These are phyloP conservation scores for Falco columbarius DNA, from an alignment of 2,797 vertebrate species.

Conservation along the genomic window DNA sequence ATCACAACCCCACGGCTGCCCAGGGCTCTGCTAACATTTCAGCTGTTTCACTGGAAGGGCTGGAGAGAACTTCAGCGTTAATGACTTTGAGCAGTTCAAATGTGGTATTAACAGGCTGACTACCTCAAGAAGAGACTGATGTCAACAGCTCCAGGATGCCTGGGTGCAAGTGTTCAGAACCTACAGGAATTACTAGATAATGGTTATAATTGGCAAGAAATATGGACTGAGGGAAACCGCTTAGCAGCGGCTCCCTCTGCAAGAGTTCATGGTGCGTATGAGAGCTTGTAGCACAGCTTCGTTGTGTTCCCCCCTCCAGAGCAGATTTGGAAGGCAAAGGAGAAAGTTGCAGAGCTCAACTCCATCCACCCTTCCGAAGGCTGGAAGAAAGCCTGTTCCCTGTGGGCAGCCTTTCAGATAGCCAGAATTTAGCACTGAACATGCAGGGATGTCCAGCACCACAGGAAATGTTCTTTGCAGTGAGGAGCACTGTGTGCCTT, in stretches of 20 bases:
- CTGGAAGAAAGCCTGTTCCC: neutral
- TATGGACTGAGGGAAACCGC: neutral
- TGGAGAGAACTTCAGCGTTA: neutral
- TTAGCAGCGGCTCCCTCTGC: neutral
- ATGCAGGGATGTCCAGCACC: accelerated
- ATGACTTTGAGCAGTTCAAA: neutral
- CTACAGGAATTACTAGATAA: neutral
- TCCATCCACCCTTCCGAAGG: neutral
- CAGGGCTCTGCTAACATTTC: neutral
- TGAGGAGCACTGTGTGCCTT: neutral
- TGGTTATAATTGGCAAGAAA: neutral
- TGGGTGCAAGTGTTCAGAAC: neutral
- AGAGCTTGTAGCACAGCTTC: neutral
- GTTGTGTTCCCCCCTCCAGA: neutral
- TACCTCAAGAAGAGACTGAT: neutral
- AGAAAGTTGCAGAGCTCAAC: neutral
- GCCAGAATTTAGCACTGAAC: neutral
- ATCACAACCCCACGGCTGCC: neutral
- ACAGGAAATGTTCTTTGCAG: neutral
- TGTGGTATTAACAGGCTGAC: neutral
- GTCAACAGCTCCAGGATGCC: neutral
- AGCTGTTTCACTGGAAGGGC: neutral
- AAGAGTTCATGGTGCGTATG: neutral
- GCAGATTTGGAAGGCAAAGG: neutral
- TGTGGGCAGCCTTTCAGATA: neutral